phyloP scores from a whole-genome alignment of 2,113 vertebrate genomes.

The Heterotilapia buettikoferi region DNA sequence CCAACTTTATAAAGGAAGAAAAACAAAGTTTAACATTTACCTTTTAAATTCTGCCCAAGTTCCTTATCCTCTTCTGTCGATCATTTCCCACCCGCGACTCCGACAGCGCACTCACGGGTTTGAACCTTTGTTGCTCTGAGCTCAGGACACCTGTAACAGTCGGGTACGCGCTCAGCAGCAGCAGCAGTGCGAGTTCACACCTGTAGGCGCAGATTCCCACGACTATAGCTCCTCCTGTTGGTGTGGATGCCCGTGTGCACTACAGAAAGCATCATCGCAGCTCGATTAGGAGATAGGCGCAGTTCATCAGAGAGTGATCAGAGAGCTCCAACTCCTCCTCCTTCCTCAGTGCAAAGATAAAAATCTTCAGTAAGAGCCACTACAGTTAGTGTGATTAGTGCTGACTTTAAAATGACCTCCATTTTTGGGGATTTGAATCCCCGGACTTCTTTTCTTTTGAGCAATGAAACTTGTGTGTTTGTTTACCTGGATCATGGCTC shows the following conservation, averaged over 20 bases:
- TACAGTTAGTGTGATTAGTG: not conserved
- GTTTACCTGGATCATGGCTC: not conserved
- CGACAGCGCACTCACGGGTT: accelerated
- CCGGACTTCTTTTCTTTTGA: not conserved
- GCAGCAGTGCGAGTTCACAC: not conserved
- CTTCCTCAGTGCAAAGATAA: not conserved
- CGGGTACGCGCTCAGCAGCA: not conserved
- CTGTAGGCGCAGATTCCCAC: not conserved
- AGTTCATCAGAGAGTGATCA: not conserved
- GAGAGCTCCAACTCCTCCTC: not conserved
- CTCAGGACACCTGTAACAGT: not conserved
- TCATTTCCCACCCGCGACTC: not conserved
- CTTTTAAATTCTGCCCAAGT: not conserved
- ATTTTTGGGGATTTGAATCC: not conserved
- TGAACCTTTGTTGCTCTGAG: accelerated
- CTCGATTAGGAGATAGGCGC: not conserved
- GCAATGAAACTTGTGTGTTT: not conserved
- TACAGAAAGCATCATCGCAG: not conserved
- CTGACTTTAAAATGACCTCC: not conserved
- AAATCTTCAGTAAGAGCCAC: not conserved
- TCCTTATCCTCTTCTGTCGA: not conserved
- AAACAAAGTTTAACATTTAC: not conserved
- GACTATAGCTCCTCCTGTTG: constrained; percentile 14
- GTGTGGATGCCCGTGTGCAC: not conserved
- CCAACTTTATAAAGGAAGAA: not conserved